Percentiles rank a stretch among this genome's conserved stretches.
Evolutionary conservation across 2,888 invertebrate species (phyloP).

Genomic region (Tyria jacobaeae): DNA sequence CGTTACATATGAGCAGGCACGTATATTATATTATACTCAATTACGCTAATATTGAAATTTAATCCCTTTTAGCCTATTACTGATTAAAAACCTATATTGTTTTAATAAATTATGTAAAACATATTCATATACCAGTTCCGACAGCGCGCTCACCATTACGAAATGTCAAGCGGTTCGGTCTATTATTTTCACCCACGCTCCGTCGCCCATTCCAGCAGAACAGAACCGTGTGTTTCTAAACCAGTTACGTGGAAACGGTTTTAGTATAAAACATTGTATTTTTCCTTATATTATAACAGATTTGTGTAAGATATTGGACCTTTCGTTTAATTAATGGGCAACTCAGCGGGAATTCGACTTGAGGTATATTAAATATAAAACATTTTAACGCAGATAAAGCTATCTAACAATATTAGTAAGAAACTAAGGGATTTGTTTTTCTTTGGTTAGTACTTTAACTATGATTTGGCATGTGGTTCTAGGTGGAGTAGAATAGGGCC

Average conservation of each 20-base stretch:
- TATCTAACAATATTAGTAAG: too few species aligned
- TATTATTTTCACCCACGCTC: conserved; percentile 80
- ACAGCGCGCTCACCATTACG: conserved; percentile 60
- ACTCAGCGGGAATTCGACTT: conserved; percentile 11
- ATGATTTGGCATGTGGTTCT: too few species aligned
- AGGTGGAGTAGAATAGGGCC: too few species aligned
- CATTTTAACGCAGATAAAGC: too few species aligned
- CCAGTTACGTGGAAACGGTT: conserved; percentile 38
- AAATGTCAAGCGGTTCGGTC: conserved; percentile 75
- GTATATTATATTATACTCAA: neutral
- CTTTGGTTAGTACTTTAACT: too few species aligned
- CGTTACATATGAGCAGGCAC: neutral
- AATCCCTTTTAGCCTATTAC: conserved; percentile 16
- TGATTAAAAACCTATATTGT: conserved; percentile 23
- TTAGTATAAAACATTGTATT: conserved; percentile 45
- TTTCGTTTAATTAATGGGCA: conserved; percentile 4
- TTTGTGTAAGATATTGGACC: conserved; percentile 20
- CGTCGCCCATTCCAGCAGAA: conserved; percentile 62
- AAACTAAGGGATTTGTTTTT: too few species aligned
- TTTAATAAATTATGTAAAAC: conserved; percentile 37
- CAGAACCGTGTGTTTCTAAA: conserved; percentile 50
- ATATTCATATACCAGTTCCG: conserved; percentile 20
- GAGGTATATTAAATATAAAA: too few species aligned
- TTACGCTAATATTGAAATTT: conserved; percentile 7
- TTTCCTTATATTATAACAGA: conserved; percentile 42